phyloP scores from a whole-genome alignment of 2,797 vertebrate genomes.

The Agapornis canus region DNA sequence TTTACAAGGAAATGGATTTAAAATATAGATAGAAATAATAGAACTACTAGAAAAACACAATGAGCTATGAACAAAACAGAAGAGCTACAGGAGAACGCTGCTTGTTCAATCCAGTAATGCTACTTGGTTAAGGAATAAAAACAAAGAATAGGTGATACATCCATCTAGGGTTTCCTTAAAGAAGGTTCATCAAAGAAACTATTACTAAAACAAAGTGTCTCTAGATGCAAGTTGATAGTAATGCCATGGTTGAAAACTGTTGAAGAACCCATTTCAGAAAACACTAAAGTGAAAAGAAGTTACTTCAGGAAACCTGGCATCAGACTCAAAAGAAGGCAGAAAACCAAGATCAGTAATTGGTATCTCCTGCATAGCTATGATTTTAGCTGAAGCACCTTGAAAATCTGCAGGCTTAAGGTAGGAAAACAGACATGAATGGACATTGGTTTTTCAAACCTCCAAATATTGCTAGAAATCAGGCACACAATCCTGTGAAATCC shows the following conservation, averaged over 20 bases:
- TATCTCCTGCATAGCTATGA: fast-evolving
- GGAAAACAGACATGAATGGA: not conserved
- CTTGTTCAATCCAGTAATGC: not conserved
- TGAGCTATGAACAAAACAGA: not conserved
- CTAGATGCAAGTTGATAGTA: not conserved
- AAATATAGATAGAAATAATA: not conserved
- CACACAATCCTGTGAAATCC: not conserved
- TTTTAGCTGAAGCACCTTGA: not conserved
- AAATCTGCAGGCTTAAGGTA: not conserved
- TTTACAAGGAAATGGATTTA: not conserved
- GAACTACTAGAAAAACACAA: not conserved
- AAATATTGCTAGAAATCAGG: not conserved
- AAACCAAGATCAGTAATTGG: not conserved
- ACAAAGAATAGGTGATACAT: not conserved
- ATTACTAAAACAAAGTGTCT: not conserved
- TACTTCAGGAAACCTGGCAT: not conserved
- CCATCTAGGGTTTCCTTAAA: not conserved
- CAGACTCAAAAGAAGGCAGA: not conserved
- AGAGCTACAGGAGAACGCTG: not conserved
- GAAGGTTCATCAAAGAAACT: not conserved
- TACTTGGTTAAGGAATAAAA: not conserved
- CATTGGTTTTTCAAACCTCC: not conserved
- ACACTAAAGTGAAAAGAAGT: not conserved
- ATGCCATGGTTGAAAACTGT: not conserved
- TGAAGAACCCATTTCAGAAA: not conserved